Evolutionary conservation across 2,888 invertebrate species (phyloP), one percentile per base, ranked within the genome.

Genomic region (Tachina grossa): DNA sequence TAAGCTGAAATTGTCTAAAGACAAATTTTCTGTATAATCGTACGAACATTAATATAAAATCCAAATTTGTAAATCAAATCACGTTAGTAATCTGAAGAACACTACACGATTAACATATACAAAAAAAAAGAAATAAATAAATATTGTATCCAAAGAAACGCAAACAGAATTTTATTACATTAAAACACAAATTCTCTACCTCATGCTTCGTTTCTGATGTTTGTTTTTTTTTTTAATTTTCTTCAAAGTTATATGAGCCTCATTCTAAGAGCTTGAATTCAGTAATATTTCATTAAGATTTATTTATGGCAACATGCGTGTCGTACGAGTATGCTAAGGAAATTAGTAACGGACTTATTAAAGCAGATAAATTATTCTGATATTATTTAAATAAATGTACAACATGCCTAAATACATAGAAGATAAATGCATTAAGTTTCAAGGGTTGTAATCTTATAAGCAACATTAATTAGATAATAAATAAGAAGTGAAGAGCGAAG

Each of bases 311-410:
- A 45, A 63, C 47, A 55, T 79, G 63, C 63, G 47, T 63, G 31
- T 61, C 55, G 63, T 16, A 74, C 47, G 49, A 45, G 22, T 47
- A 19, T 66, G 41, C 55, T 49, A 39, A 47, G 22, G 65, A 74
- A 72, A 80, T 80, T 80, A 80, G 43, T 80, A 74, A 74, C 43
- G 65, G 43, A 57, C 66, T 74, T 57, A 66, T 80, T 74, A 66
- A 80, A 51, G 80, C 49, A 51, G 49, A 74, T 66, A 74, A 80
- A 66, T 80, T 74, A 80, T 66, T 22, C 9, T 66, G 19, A 22
- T 66, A 39, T 47, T 75, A 31, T 75, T 63, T 43, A 75, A 75
- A 75, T 61, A 75, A 63, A 63, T 43, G 16, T 49, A 45, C 57
- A 65, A 65, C n/a, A 39, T 45, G 19, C 4, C 19, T 11, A 43